Conservation (phyloP, 2,888 invertebrate genomes). For the Anthophora plumipes region DNA sequence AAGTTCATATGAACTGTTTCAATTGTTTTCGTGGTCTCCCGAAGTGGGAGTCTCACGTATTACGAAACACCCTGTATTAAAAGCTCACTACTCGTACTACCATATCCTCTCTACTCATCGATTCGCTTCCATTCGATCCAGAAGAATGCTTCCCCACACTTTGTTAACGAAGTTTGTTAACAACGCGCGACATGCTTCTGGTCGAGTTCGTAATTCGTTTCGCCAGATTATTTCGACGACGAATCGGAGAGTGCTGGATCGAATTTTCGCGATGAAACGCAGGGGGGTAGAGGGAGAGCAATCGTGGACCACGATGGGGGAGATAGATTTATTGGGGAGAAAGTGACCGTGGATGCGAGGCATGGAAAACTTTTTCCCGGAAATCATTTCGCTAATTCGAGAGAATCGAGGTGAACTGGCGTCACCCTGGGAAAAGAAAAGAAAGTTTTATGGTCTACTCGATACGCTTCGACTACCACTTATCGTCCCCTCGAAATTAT, state of each 20-base stretch:
- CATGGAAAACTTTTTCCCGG: conserved; percentile 67
- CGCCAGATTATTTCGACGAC: conserved; percentile 60
- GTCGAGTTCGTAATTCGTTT: conserved; percentile 61
- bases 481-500: conserved; percentile 39
- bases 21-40: too few relatives aligned
- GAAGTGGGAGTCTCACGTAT: too few relatives aligned
- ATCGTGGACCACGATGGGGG: conserved; percentile 51
- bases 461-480: conserved; percentile 34
- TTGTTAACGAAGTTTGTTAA: conserved; percentile 63
- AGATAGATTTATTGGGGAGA: conserved; percentile 67
- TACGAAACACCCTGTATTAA: too few relatives aligned
- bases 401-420: conserved; percentile 73
- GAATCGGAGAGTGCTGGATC: conserved; percentile 44
- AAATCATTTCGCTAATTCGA: conserved; percentile 79
- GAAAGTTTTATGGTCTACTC: conserved; percentile 55
- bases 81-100: too few relatives aligned
- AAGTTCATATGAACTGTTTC: too few relatives aligned
- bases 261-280: conserved; percentile 57
- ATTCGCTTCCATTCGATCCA: conserved; percentile 9
- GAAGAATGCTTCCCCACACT: conserved; percentile 21
- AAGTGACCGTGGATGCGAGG: conserved; percentile 56
- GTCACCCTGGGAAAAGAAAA: conserved; percentile 13
- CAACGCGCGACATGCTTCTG: conserved; percentile 49
- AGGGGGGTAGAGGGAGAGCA: conserved; percentile 11
- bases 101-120: too few relatives aligned